phyloP scores from a whole-genome alignment of 30 jellyfish, hydroid and myxozoan species.

The Turritopsis rubra region DNA sequence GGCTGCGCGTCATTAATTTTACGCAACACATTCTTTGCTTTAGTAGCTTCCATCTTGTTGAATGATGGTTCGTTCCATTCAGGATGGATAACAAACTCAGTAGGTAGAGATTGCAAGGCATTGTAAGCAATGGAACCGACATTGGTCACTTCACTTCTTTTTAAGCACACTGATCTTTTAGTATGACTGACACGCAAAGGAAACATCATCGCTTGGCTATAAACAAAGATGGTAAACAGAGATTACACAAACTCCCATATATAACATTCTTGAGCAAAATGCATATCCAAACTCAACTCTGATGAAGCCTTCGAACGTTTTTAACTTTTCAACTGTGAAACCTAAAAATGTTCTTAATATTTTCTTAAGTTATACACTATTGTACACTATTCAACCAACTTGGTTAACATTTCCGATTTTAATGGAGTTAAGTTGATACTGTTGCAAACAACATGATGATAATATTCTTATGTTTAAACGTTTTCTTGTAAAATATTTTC shows the following conservation, averaged over 20 bases:
- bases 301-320: too few relatives aligned
- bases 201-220: not conserved
- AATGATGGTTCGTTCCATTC: conserved; percentile 7
- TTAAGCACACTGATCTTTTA: too few relatives aligned
- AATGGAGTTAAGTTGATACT: too few relatives aligned
- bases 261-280: not conserved
- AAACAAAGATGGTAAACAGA: not conserved
- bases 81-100: conserved; percentile 1
- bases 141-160: not conserved
- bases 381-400: too few relatives aligned
- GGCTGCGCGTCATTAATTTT: not conserved
- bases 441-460: too few relatives aligned
- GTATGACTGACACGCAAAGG: not conserved
- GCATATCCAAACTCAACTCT: too few relatives aligned
- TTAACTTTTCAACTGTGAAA: too few relatives aligned
- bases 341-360: too few relatives aligned
- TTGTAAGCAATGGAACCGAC: not conserved
- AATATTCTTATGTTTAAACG: too few relatives aligned
- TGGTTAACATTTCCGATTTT: too few relatives aligned
- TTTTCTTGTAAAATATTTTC: too few relatives aligned
- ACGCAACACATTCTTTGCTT: not conserved
- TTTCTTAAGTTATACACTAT: too few relatives aligned
- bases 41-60: not conserved
- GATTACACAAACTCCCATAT: not conserved
- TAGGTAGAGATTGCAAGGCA: not conserved